Conservation (phyloP, 1,140 invertebrate species). For the Uloborus diversus region DNA sequence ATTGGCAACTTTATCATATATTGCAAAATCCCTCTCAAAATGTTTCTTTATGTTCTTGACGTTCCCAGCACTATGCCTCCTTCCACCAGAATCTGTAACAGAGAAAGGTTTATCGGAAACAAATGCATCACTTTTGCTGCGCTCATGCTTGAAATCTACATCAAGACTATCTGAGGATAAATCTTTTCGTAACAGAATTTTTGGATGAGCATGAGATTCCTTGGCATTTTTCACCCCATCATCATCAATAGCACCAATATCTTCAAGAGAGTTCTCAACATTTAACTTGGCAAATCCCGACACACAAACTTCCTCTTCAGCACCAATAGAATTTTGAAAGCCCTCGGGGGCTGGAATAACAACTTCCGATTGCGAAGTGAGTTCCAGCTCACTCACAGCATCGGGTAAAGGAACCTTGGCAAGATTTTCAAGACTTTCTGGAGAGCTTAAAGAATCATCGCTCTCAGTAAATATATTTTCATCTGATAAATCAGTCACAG, state of each 20-base stretch:
- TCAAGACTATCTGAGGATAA: conserved; percentile 48
- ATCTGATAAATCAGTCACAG: conserved; percentile 40
- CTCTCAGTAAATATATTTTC: conserved; percentile 49
- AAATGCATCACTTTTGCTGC: conserved; percentile 65
- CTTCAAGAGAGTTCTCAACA: conserved; percentile 1
- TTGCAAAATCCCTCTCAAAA: conserved; percentile 78
- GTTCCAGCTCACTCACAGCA: conserved; percentile 27
- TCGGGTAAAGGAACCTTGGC: conserved; percentile 21
- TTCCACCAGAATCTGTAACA: conserved; percentile 70
- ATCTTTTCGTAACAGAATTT: no score
- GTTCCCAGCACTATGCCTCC: conserved; percentile 90
- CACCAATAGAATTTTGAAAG: conserved; percentile 55
- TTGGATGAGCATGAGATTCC: no score
- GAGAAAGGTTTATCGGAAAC: conserved; percentile 56
- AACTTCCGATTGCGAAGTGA: conserved; percentile 42
- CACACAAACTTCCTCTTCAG: conserved; percentile 62
- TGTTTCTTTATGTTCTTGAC: conserved; percentile 91
- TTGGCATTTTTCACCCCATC: conserved; percentile 20
- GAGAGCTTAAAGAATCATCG: conserved; percentile 39
- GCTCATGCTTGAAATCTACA: conserved; percentile 60
- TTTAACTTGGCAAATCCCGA: conserved; percentile 23
- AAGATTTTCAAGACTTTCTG: conserved; percentile 22
- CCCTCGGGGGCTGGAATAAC: conserved; percentile 51
- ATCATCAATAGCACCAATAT: conserved; percentile 19
- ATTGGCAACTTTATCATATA: conserved; percentile 52